Base-by-base conservation (phyloP, 2,797 vertebrate species). In the Ibycter americanus region DNA sequence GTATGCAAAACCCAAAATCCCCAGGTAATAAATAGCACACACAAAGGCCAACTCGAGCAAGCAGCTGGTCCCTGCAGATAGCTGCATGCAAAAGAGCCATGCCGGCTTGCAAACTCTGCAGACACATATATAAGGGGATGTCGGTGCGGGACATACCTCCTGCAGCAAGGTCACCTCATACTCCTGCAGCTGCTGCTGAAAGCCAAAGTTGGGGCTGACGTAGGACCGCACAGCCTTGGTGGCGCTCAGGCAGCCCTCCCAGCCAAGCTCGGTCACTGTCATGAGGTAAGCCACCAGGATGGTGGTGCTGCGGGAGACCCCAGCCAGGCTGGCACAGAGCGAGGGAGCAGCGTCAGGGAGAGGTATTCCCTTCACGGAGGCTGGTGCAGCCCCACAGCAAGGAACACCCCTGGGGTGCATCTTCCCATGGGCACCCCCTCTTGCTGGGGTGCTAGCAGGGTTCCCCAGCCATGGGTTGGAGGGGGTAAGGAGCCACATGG, bases 201-300 rank as follows among this genome's bases (percentile, higher is more conserved):
- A 99, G n/a, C 99, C 99, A 2, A 97, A 95, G 98, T 99, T 99
- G 38, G 99, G 99, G 85, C 98, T 98, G 22, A 98, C 99, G 14
- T 99, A 99, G 23, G 99, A 98, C 10, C 99, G 97, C 34, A 98
- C 98, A 0, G 98, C 98, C 89, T 97, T 99, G 89, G 99, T 98
- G 8, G 99, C 99, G 0, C 98, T 97, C 95, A 99, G 97, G 95
- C 99, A 99, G 73, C 98, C 98, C 62, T 99, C 98, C 99, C 99
- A 99, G 97, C 97, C 95, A 25, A 98, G 98, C 83, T 97, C 95
- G 2, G 99, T 99, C 96, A 99, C 98, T 0, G 99, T 99, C 99
- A 99, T 99, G 73, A 99, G 98, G 95, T 99, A 99, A 49, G 99
- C 99, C 95, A 99, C 98, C 90, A 99, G 97, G 93, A 99, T 68